Evolutionary conservation across 2,797 vertebrate species (phyloP).

Genomic region (Manis javanica): DNA sequence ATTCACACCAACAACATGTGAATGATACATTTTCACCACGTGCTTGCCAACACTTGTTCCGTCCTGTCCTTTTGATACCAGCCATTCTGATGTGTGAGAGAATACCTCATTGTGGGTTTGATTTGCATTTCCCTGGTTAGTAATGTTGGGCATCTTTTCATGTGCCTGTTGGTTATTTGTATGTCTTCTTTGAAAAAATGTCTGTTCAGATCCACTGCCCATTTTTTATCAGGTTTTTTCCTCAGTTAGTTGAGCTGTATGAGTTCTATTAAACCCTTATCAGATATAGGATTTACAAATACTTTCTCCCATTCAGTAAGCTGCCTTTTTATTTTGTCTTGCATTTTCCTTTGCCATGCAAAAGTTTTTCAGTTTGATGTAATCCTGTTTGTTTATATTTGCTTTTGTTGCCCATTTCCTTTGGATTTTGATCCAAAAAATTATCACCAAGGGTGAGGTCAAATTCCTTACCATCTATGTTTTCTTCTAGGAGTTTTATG

Average conservation of each 20-base stretch:
- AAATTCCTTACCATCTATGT: too few species aligned
- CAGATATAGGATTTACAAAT: not conserved
- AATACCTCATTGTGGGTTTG: not conserved
- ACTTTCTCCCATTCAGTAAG: not conserved
- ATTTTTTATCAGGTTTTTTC: not conserved
- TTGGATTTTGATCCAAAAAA: too few species aligned
- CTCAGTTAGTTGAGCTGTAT: not conserved
- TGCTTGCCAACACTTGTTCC: not conserved
- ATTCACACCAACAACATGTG: not conserved
- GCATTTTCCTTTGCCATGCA: too few species aligned
- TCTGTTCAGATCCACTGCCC: not conserved
- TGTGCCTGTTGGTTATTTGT: not conserved
- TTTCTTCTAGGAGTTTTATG: too few species aligned
- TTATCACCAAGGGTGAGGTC: too few species aligned
- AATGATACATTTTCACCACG: not conserved
- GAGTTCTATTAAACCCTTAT: not conserved
- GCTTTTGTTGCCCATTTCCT: too few species aligned
- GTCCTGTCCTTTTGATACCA: not conserved
- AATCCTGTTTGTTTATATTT: too few species aligned
- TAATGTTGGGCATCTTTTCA: not conserved
- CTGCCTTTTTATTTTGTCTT: too few species aligned
- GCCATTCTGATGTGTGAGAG: not conserved
- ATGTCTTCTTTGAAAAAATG: not conserved
- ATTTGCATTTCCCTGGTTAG: not conserved
- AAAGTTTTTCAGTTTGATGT: too few species aligned